phyloP scores from a whole-genome alignment of 2,797 vertebrate genomes.

The Rousettus madagascariensis region DNA sequence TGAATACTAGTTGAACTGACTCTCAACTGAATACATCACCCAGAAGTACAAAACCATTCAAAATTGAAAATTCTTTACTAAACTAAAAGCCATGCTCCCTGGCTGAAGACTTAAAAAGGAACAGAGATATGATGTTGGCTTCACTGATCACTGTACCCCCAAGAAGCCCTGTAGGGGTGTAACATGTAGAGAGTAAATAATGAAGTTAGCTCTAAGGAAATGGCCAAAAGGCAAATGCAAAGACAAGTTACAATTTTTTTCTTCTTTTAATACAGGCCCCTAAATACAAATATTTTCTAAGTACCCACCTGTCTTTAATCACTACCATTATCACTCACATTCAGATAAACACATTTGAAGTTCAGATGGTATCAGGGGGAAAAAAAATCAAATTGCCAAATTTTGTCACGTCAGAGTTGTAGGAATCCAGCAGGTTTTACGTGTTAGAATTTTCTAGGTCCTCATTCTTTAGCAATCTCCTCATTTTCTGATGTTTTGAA shows the following conservation, averaged over 20 bases:
- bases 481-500: constrained; percentile 27
- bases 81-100: not conserved
- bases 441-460: not conserved
- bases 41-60: not conserved
- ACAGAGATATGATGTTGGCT: not conserved
- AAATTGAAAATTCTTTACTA: not conserved
- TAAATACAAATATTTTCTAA: not conserved
- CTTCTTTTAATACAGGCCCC: not conserved
- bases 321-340: not conserved
- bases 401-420: not conserved
- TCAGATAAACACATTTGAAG: not conserved
- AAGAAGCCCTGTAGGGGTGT: not conserved
- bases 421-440: not conserved
- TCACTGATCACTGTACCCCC: not conserved
- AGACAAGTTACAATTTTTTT: not conserved
- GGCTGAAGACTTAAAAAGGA: not conserved
- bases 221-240: not conserved
- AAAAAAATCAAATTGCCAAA: not conserved
- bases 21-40: not conserved
- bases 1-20: not conserved
- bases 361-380: not conserved
- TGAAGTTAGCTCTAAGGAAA: not conserved
- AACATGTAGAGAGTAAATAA: not conserved
- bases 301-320: not conserved
- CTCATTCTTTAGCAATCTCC: not conserved